These are phyloP conservation scores for Lasioglossum albipes DNA, from an alignment of 1,140 invertebrate genomes.

Conservation along the genomic window DNA sequence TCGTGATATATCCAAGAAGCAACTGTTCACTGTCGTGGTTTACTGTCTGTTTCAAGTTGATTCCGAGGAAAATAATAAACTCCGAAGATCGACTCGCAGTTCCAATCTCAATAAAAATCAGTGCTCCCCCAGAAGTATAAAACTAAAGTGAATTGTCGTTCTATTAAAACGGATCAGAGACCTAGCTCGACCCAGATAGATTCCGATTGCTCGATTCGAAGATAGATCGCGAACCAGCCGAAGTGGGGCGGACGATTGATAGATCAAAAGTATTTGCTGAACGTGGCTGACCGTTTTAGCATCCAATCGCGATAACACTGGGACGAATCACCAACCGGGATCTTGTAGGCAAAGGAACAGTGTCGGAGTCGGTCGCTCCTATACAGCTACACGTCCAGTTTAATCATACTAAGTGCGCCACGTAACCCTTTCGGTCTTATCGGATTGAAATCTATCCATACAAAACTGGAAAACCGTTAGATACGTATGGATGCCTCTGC, in stretches of 20 bases:
- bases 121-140: not conserved
- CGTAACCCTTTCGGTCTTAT: slow-evolving; percentile 56
- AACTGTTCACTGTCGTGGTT: too few relatives aligned
- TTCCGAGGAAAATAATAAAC: too few relatives aligned
- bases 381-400: slow-evolving; percentile 53
- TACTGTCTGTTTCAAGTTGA: too few relatives aligned
- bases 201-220: slow-evolving; percentile 15
- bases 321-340: not conserved
- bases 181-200: slow-evolving; percentile 15
- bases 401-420: slow-evolving; percentile 64
- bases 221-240: not conserved
- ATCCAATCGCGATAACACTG: slow-evolving; percentile 32
- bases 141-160: not conserved
- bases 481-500: slow-evolving; percentile 17
- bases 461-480: slow-evolving; percentile 31
- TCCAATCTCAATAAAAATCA: not conserved
- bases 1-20: too few relatives aligned
- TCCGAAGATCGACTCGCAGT: not conserved
- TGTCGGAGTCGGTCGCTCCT: slow-evolving; percentile 1
- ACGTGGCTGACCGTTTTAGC: slow-evolving; percentile 27
- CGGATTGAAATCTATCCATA: slow-evolving; percentile 54
- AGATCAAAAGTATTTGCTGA: slow-evolving; percentile 9
- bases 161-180: not conserved
- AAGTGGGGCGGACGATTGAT: slow-evolving; percentile 33
- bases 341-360: slow-evolving; percentile 2